Evolutionary conservation across 2,797 vertebrate genomes (phyloP).

Genomic region (Sphenodon punctatus): DNA sequence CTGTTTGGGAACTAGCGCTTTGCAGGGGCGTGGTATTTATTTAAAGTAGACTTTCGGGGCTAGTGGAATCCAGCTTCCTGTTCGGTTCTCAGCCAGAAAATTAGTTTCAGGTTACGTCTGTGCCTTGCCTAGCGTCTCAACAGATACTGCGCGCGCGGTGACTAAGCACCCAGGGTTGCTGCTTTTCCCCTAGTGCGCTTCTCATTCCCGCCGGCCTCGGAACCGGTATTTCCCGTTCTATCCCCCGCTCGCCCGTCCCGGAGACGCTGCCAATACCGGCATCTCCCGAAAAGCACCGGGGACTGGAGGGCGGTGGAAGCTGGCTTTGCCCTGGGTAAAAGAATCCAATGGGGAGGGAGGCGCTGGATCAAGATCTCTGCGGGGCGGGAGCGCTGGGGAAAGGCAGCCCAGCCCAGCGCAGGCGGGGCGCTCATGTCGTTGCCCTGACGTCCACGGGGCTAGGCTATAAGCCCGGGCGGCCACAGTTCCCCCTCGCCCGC

Average conservation of each 20-base stretch:
- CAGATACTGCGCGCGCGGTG: neutral
- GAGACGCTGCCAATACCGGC: neutral
- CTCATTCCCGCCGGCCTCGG: conserved; percentile 37
- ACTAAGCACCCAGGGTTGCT: conserved; percentile 16
- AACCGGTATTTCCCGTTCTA: conserved; percentile 76
- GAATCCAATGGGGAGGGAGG: too few relatives aligned
- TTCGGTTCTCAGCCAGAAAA: neutral
- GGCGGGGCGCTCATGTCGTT: too few relatives aligned
- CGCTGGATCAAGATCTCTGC: neutral
- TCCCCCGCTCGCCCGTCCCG: neutral
- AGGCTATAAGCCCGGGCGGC: too few relatives aligned
- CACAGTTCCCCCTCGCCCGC: too few relatives aligned
- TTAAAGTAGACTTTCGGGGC: neutral
- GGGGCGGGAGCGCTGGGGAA: neutral
- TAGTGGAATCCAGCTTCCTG: too few relatives aligned
- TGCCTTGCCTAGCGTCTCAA: neutral
- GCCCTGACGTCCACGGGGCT: neutral
- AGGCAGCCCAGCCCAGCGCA: neutral
- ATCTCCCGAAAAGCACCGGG: too few relatives aligned
- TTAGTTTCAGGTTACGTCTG: neutral
- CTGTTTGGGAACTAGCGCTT: too few relatives aligned
- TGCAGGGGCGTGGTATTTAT: too few relatives aligned
- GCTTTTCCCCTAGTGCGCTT: conserved; percentile 7
- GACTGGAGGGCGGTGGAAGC: too few relatives aligned
- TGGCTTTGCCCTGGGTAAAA: too few relatives aligned